Conservation (phyloP, 2,888 invertebrate species). For the Ametastegia equiseti region DNA sequence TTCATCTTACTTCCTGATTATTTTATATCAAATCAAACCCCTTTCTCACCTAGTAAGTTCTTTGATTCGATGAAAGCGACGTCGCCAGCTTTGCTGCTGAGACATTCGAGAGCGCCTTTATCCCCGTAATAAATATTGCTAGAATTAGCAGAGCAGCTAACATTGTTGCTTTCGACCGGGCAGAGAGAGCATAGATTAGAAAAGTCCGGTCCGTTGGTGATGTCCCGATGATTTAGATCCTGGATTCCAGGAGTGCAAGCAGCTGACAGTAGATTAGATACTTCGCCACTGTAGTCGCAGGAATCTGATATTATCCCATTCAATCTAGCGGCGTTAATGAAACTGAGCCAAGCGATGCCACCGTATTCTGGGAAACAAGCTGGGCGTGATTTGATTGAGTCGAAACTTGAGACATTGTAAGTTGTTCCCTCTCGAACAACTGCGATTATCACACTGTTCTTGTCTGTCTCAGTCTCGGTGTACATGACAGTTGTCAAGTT, state of each 20-base stretch:
- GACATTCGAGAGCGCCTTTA: constrained; percentile 80
- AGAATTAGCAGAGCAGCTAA: constrained; percentile 78
- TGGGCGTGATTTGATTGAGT: constrained; percentile 78
- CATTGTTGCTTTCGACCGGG: constrained; percentile 54
- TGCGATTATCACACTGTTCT: constrained; percentile 78
- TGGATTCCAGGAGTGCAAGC: constrained; percentile 82
- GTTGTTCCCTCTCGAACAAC: constrained; percentile 76
- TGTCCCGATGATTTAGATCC: constrained; percentile 74
- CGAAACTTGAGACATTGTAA: constrained; percentile 77
- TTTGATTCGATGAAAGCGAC: constrained; percentile 81
- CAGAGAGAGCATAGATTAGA: constrained; percentile 63
- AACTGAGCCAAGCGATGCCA: constrained; percentile 82
- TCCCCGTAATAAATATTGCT: constrained; percentile 80
- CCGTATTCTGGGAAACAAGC: constrained; percentile 85
- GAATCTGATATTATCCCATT: constrained; percentile 76
- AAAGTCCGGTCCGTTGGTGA: constrained; percentile 15
- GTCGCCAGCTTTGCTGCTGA: constrained; percentile 77
- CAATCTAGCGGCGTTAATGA: constrained; percentile 78
- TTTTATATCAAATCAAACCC: constrained; percentile 23
- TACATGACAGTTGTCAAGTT: constrained; percentile 79
- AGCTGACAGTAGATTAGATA: constrained; percentile 79
- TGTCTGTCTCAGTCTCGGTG: constrained; percentile 78
- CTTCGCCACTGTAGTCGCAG: constrained; percentile 80
- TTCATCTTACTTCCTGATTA: too few relatives aligned
- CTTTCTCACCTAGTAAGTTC: constrained; percentile 75